phyloP scores from a whole-genome alignment of 53 echinoderm and acorn worm genomes.

The Luidia sarsii region DNA sequence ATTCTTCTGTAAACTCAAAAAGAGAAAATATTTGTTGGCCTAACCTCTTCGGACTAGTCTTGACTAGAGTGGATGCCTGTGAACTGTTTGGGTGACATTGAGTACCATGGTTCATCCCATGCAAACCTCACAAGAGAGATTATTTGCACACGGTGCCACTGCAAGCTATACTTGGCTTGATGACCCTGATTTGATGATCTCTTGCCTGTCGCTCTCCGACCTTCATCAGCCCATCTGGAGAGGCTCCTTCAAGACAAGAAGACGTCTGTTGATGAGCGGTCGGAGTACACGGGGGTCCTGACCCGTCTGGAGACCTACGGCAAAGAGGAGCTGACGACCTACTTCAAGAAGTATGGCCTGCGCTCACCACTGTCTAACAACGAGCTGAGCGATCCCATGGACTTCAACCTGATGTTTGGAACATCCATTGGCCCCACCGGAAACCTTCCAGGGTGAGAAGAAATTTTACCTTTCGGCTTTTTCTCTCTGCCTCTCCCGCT shows the following conservation, averaged over 20 bases:
- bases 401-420: conserved; percentile 95
- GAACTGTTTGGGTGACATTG: no score
- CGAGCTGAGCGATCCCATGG: conserved; percentile 82
- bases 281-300: conserved; percentile 74
- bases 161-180: no score
- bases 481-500: no score
- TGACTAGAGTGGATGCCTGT: no score
- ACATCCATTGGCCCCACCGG: conserved; percentile 91
- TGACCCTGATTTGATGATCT: no score
- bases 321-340: conserved; percentile 62
- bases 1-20: no score
- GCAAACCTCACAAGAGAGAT: no score
- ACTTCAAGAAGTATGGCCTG: conserved; percentile 83
- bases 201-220: neutral
- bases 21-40: no score
- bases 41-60: no score
- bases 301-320: conserved; percentile 74
- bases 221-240: conserved; percentile 76
- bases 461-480: no score
- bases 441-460: conserved; percentile 83
- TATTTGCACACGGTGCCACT: no score
- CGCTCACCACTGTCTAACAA: conserved; percentile 92
- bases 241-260: conserved; percentile 81
- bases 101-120: no score
- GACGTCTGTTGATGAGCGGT: conserved; percentile 52